A percentile compares a stretch with the other conserved stretches of the same genome.
These are phyloP conservation scores for Heliconius sara DNA, from an alignment of 2,888 invertebrate genomes.

Conservation along the genomic window DNA sequence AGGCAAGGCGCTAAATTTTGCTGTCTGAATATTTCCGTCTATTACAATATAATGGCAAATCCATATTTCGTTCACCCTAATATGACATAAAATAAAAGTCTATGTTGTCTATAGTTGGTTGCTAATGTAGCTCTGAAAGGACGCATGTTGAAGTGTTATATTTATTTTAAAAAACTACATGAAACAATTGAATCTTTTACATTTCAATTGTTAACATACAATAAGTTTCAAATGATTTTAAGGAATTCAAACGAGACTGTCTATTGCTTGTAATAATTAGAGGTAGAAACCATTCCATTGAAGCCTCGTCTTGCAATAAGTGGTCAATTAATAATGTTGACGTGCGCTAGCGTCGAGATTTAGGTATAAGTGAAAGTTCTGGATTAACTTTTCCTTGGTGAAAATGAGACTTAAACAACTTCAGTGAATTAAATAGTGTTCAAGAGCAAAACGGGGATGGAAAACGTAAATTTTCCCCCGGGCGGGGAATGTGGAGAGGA, in stretches of 20 bases:
- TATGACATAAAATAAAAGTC: slow-evolving; percentile 50
- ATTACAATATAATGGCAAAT: slow-evolving; percentile 58
- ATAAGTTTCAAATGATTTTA: slow-evolving; percentile 10
- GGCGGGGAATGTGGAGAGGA: slow-evolving; percentile 77
- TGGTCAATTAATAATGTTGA: slow-evolving; percentile 71
- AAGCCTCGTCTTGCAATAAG: slow-evolving; percentile 63
- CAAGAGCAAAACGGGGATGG: slow-evolving; percentile 58
- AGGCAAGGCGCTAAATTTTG: neutral
- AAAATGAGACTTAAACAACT: slow-evolving; percentile 62
- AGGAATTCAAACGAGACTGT: slow-evolving; percentile 1
- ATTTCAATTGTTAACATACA: slow-evolving; percentile 20
- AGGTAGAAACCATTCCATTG: slow-evolving; percentile 50
- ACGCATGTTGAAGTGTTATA: slow-evolving; percentile 62
- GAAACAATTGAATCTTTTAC: slow-evolving; percentile 37
- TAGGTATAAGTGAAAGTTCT: slow-evolving; percentile 73
- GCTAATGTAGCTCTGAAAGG: slow-evolving; percentile 56
- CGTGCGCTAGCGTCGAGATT: slow-evolving; percentile 67
- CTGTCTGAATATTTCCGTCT: neutral
- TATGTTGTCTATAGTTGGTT: slow-evolving; percentile 60
- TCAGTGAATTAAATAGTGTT: slow-evolving; percentile 54
- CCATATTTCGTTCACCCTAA: slow-evolving; percentile 52
- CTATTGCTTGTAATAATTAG: slow-evolving; percentile 5
- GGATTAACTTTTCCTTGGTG: slow-evolving; percentile 52
- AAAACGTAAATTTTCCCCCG: slow-evolving; percentile 71
- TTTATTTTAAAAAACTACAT: slow-evolving; percentile 31